phyloP scores from a whole-genome alignment of 2,113 vertebrate species.

The Limanda limanda region DNA sequence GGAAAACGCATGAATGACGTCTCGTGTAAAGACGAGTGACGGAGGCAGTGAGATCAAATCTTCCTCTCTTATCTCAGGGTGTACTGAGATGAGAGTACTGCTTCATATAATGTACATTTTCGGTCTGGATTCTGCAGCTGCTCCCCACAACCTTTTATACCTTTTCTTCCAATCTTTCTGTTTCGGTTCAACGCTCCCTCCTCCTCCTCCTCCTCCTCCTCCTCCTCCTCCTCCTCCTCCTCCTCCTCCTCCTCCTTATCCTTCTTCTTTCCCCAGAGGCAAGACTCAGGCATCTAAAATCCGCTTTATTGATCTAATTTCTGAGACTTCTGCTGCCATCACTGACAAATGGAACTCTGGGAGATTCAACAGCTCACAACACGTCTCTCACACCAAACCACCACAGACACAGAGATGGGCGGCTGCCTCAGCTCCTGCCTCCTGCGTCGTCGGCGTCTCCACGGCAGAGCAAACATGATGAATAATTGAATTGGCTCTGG shows the following conservation, averaged over 20 bases:
- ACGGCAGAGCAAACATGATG: conserved; percentile 41
- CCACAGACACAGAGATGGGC: background rate
- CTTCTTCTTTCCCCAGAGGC: conserved; percentile 4
- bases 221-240: too few species aligned
- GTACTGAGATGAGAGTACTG: too few species aligned
- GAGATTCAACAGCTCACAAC: conserved; percentile 13
- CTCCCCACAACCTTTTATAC: background rate
- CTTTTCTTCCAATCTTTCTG: too few species aligned
- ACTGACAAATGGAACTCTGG: conserved; percentile 23
- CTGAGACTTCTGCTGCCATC: background rate
- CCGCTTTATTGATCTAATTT: conserved; percentile 24
- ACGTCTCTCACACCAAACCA: background rate
- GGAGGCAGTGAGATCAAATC: conserved; percentile 15
- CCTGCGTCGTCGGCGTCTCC: background rate
- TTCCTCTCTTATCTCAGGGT: conserved; percentile 4
- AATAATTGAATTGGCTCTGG: conserved; percentile 60
- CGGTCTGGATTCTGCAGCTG: conserved; percentile 26
- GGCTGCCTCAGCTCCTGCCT: background rate
- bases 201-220: conserved; percentile 4
- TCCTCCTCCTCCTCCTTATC: background rate
- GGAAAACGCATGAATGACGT: conserved; percentile 33
- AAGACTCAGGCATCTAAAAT: conserved; percentile 10
- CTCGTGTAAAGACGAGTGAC: conserved; percentile 21
- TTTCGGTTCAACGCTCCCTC: too few species aligned
- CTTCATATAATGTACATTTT: conserved; percentile 8